Evolutionary conservation across 2,113 vertebrate genomes (phyloP).

Genomic region (Gymnocephalus cernua): DNA sequence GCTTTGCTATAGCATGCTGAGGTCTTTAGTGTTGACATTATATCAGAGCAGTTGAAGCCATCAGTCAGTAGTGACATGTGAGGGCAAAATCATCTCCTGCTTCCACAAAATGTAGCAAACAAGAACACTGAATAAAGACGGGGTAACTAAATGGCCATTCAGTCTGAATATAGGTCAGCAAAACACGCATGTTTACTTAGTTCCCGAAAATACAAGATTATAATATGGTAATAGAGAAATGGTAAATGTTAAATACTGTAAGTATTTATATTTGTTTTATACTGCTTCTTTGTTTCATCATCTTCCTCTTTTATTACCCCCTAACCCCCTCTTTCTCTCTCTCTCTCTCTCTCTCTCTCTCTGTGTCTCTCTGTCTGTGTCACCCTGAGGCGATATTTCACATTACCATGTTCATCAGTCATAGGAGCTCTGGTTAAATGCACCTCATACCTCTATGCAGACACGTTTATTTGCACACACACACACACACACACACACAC

Average conservation of each 20-base stretch:
- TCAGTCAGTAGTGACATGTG: too few species aligned
- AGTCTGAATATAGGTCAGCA: not conserved
- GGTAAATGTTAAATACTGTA: constrained; percentile 7
- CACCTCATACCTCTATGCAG: constrained; percentile 63
- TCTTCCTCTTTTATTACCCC: constrained; percentile 10
- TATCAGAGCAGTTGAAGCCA: too few species aligned
- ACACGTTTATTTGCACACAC: constrained; percentile 38
- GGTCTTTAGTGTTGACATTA: too few species aligned
- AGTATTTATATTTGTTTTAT: constrained; percentile 45
- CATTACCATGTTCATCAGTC: constrained; percentile 77
- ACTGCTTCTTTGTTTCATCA: constrained; percentile 49
- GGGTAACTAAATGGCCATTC: not conserved
- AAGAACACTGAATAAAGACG: not conserved
- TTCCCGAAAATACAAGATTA: not conserved
- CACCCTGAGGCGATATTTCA: constrained; percentile 67
- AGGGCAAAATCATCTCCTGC: too few species aligned
- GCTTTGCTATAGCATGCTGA: not conserved
- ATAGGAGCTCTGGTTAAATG: constrained; percentile 57
- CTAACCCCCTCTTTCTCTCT: not conserved
- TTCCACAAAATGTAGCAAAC: too few species aligned
- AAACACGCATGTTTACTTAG: not conserved
- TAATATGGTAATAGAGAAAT: not conserved
- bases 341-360: constrained; percentile 27
- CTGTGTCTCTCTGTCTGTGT: constrained; percentile 48
- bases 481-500: constrained; percentile 38